These are phyloP conservation scores for Melanaphis sacchari DNA, from an alignment of 1,140 invertebrate species.

Conservation along the genomic window DNA sequence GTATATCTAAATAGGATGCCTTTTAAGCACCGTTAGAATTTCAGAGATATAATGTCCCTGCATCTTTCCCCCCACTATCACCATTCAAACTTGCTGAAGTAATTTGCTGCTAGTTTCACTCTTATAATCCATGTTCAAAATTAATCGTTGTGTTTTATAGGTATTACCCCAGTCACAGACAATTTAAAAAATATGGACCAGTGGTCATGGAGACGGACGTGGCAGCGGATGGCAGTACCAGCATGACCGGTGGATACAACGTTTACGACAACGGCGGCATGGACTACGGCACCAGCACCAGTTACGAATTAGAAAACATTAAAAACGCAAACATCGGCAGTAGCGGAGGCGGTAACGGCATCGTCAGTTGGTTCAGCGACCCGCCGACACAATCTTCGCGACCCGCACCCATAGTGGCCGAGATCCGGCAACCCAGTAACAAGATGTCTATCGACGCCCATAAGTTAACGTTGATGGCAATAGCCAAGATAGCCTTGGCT, in stretches of 20 bases:
- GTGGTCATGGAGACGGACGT: background rate
- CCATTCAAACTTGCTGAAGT: too few relatives aligned
- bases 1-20: background rate
- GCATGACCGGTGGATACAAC: background rate
- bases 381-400: background rate
- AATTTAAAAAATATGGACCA: slow-evolving; percentile 14
- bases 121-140: background rate
- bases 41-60: too few relatives aligned
- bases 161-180: background rate
- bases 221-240: background rate
- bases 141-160: background rate
- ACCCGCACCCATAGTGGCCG: background rate
- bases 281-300: background rate
- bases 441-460: background rate
- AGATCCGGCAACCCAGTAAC: background rate
- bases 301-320: background rate
- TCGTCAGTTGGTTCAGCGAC: background rate
- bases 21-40: too few relatives aligned
- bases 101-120: too few relatives aligned
- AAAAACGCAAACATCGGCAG: background rate
- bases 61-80: too few relatives aligned
- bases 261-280: background rate
- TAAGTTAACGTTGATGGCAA: background rate
- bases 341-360: background rate
- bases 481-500: background rate